Conservation (phyloP, 2,113 vertebrate genomes). For the Rynchops niger region DNA sequence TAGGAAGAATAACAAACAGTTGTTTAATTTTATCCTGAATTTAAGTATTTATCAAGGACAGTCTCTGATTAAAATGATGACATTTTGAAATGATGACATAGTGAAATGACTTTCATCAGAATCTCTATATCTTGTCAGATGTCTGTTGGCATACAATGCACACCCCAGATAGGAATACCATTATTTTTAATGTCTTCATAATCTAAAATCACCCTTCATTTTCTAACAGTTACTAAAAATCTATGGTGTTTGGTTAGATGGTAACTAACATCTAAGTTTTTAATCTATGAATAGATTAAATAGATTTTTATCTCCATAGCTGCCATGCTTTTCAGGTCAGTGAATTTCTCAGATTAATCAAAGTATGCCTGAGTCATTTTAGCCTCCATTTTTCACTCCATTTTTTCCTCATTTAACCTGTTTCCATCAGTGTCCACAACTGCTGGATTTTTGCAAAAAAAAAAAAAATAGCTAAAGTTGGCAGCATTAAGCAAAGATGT, state of each 20-base stretch:
- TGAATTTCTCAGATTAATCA: background rate
- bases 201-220: background rate
- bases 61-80: background rate
- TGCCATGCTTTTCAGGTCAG: background rate
- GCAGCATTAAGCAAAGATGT: background rate
- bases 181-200: background rate
- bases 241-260: background rate
- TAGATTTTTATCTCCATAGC: background rate
- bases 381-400: background rate
- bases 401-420: background rate
- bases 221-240: background rate
- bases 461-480: background rate
- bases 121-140: background rate
- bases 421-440: background rate
- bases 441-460: background rate
- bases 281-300: background rate
- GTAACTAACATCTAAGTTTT: background rate
- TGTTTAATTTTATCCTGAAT: background rate
- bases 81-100: background rate
- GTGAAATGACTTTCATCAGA: background rate
- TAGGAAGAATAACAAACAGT: background rate
- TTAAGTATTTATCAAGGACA: background rate
- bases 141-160: background rate
- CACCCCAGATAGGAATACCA: background rate
- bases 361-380: background rate